A percentile compares a stretch with the other conserved stretches of the same genome.
phyloP scores from a whole-genome alignment of 2,113 vertebrate genomes.

The Crypturellus undulatus region DNA sequence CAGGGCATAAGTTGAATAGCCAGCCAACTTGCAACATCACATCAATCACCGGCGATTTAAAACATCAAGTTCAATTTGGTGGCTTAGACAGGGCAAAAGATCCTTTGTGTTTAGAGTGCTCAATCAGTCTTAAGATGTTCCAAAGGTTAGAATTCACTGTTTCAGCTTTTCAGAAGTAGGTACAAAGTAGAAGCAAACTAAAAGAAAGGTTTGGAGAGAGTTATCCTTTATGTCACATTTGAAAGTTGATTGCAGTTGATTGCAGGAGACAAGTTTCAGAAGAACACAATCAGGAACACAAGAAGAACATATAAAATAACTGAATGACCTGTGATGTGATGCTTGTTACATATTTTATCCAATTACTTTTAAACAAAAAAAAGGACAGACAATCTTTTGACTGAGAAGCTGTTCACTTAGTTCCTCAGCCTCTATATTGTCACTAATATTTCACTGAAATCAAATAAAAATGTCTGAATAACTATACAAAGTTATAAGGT shows the following conservation, averaged over 20 bases:
- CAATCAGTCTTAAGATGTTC: neutral
- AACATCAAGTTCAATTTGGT: neutral
- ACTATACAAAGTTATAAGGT: neutral
- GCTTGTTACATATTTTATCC: neutral
- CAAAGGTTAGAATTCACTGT: neutral
- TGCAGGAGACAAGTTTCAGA: neutral
- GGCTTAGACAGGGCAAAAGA: neutral
- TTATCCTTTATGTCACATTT: neutral
- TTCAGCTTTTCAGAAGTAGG: neutral
- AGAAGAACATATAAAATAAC: neutral
- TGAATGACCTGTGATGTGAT: neutral
- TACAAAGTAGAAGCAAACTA: neutral
- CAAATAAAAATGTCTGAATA: neutral
- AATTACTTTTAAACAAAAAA: neutral
- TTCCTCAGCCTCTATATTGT: neutral
- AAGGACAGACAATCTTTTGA: neutral
- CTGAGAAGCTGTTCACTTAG: neutral
- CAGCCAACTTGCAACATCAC: neutral
- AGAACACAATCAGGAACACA: neutral
- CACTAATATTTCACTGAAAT: neutral
- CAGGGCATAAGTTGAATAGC: neutral
- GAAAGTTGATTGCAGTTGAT: neutral
- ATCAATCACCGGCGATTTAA: neutral
- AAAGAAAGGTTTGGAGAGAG: too few relatives aligned
- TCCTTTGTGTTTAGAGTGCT: neutral